Evolutionary conservation across 2,888 invertebrate species (phyloP), one percentile per base, ranked within the genome.

Genomic region (Temnothorax unifasciatus): DNA sequence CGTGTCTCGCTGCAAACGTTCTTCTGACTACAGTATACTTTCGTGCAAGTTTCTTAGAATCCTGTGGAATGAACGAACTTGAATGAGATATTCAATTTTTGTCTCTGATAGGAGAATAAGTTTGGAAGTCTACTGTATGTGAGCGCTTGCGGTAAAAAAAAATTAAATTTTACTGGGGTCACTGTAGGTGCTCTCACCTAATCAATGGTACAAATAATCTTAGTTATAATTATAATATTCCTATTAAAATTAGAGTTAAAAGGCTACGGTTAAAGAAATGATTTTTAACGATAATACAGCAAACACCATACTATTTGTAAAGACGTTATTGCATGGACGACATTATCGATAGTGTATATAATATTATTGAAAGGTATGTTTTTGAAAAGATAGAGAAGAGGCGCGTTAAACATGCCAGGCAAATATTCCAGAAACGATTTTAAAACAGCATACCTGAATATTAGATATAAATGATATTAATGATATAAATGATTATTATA

Each of bases 221-320:
- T 94, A 94, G 93, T 91, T 94, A 92, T 94, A 94, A 94, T 93
- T 94, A 92, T 93, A 93, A 93, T 92, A 94, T 94, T 94, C 93
- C 93, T 94, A 94, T 93, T 90, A 85, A 92, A 90, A 86, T 88
- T 92, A 91, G 87, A 91, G 85, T 89, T 75, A 90, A 90, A 54
- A 90, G 85, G 87, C 83, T 91, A 91, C 88, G 85, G 81, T 86
- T 89, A 86, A 90, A 85, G 82, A 38, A 68, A 89, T 85, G 84
- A 90, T 85, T 85, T 88, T 86, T 89, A 88, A 90, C 38, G 63
- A 85, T 85, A 89, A 82, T 47, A 73, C 66, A 47, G 69, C 73
- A 71, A 84, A 83, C 85, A 85, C 81, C 64, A 63, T 71, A 57
- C 41, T 82, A 85, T 75, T 88, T 84, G 44, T 89, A 88, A 91